Evolutionary conservation across 2,888 invertebrate genomes (phyloP).

Genomic region (Drosophila vallismaia): DNA sequence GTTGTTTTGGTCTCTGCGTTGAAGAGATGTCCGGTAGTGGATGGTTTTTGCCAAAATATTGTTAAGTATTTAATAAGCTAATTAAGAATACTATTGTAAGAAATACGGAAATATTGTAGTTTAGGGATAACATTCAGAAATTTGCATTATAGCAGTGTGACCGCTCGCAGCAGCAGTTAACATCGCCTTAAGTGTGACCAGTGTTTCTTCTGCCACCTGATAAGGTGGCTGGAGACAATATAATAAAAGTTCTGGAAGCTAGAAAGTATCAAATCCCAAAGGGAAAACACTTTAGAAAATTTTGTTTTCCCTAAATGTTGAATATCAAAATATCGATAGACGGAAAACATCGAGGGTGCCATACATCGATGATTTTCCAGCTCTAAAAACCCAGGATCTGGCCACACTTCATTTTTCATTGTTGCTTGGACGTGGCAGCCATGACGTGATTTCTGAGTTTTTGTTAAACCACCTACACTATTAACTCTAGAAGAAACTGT

Average conservation of each 20-base stretch:
- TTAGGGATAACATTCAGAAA: no score
- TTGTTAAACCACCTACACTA: constrained; percentile 74
- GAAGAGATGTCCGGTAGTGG: constrained; percentile 3
- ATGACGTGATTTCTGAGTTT: constrained; percentile 84
- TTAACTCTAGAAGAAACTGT: constrained; percentile 70
- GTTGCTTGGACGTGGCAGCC: constrained; percentile 84
- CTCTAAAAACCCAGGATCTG: neutral
- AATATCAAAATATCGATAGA: no score
- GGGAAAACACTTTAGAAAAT: neutral
- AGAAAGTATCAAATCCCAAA: constrained; percentile 59
- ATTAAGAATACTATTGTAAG: neutral
- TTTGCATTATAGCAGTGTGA: neutral
- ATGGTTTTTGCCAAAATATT: neutral
- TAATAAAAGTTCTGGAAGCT: neutral
- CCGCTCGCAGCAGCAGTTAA: neutral
- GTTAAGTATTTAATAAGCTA: neutral
- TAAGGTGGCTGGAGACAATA: no score
- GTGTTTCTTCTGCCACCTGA: neutral
- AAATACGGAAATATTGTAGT: no score
- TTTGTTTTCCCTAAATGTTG: no score
- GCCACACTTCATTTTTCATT: constrained; percentile 72
- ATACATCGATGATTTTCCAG: no score
- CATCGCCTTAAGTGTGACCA: constrained; percentile 2
- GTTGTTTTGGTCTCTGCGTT: constrained; percentile 58
- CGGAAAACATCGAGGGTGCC: no score